Percentiles rank a stretch among this genome's conserved stretches.
These are phyloP conservation scores for Brachionichthys hirsutus DNA, from an alignment of 2,113 vertebrate genomes.

Conservation along the genomic window DNA sequence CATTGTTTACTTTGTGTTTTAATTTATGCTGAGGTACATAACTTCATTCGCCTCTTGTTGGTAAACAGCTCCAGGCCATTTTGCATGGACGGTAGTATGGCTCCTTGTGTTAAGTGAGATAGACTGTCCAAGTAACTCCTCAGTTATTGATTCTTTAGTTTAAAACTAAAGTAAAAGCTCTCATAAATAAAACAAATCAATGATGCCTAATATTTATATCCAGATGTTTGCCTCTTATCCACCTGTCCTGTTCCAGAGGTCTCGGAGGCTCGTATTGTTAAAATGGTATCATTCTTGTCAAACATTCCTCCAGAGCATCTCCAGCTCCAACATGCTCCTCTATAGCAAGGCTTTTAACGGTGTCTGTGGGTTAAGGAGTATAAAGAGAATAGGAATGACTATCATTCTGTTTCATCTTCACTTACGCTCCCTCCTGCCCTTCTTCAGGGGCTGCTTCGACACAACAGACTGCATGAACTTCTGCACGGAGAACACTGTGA, in stretches of 20 bases:
- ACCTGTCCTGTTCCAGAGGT: slow-evolving; percentile 9
- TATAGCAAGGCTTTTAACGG: slow-evolving; percentile 3
- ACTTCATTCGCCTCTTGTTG: slow-evolving; percentile 30
- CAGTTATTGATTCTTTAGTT: slow-evolving; percentile 27
- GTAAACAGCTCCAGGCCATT: slow-evolving; percentile 38
- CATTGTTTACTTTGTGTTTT: slow-evolving; percentile 26
- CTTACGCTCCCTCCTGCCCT: slow-evolving; percentile 22
- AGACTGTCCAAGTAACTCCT: slow-evolving; percentile 17
- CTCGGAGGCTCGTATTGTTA: slow-evolving; percentile 13
- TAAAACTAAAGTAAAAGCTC: slow-evolving; percentile 31
- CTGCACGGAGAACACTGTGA: too few species aligned
- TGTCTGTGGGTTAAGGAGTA: too few species aligned
- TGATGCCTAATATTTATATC: slow-evolving; percentile 20
- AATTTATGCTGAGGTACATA: slow-evolving; percentile 20
- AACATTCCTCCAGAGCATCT: slow-evolving; percentile 12
- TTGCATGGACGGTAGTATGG: neutral
- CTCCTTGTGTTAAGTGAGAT: slow-evolving; percentile 36
- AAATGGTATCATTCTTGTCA: slow-evolving; percentile 31
- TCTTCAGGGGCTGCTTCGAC: too few species aligned
- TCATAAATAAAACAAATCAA: slow-evolving; percentile 32
- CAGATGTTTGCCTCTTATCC: slow-evolving; percentile 11
- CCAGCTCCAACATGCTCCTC: neutral
- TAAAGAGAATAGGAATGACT: slow-evolving; percentile 49
- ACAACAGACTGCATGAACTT: too few species aligned
- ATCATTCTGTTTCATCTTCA: slow-evolving; percentile 34